phyloP scores from a whole-genome alignment of 2,113 vertebrate genomes.

The Rhynchopsitta pachyrhyncha region DNA sequence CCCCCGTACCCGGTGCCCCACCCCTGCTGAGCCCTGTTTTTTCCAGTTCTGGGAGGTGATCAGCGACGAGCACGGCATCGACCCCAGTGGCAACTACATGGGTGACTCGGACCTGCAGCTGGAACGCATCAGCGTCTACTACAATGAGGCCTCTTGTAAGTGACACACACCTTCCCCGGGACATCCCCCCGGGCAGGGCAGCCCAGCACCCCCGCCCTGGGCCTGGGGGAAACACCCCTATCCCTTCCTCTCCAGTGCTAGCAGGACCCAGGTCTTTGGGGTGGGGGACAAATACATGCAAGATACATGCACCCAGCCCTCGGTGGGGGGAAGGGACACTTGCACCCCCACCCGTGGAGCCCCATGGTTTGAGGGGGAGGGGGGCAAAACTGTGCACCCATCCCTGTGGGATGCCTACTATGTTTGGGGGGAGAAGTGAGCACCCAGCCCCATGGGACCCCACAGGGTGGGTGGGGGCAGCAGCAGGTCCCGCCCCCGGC shows the following conservation, averaged over 20 bases:
- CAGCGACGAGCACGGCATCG: slow-evolving; percentile 87
- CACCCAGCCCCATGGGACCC: neutral
- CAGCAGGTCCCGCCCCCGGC: neutral
- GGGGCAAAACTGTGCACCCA: no score
- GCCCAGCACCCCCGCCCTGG: neutral
- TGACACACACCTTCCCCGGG: neutral
- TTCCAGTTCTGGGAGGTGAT: slow-evolving; percentile 88
- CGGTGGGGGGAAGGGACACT: neutral
- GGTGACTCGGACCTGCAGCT: slow-evolving; percentile 86
- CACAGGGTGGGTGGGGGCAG: accelerated
- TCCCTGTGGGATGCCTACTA: neutral
- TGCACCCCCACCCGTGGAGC: neutral
- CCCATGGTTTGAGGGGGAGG: neutral
- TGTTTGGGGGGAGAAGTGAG: no score
- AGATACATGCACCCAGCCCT: neutral
- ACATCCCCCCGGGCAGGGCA: neutral
- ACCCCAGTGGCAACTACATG: slow-evolving; percentile 85
- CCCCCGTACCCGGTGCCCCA: no score
- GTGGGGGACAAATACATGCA: no score
- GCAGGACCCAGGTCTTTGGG: neutral
- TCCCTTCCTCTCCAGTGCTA: neutral
- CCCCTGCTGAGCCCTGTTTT: neutral
- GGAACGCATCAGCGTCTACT: slow-evolving; percentile 88
- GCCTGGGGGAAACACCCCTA: neutral
- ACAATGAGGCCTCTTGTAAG: slow-evolving; percentile 89